A percentile compares a stretch with the other conserved stretches of the same genome.
phyloP scores from a whole-genome alignment of 2,113 vertebrate species.

The Casuarius casuarius region DNA sequence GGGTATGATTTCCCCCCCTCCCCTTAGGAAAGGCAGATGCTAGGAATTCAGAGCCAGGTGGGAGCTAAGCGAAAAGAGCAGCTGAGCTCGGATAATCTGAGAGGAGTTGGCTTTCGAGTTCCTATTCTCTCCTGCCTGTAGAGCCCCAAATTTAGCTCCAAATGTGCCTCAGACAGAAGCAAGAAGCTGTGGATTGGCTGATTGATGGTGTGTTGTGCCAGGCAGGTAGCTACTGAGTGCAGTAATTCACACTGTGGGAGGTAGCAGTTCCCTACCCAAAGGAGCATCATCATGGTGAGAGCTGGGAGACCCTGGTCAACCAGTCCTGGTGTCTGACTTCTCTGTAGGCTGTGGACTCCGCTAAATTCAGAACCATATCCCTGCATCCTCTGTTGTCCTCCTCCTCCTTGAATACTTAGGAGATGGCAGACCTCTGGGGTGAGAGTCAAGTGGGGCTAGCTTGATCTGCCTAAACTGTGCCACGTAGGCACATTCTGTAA shows the following conservation, averaged over 20 bases:
- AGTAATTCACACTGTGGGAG: not conserved
- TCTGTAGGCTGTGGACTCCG: not conserved
- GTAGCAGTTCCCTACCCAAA: not conserved
- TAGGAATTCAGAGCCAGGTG: not conserved
- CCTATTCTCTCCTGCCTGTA: not conserved
- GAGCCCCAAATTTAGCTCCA: not conserved
- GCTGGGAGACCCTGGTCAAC: not conserved
- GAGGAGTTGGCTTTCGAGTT: not conserved
- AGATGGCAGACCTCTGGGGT: not conserved
- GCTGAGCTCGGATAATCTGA: not conserved
- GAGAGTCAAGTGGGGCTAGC: not conserved
- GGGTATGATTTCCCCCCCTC: not conserved
- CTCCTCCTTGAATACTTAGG: not conserved
- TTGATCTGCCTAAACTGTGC: not conserved
- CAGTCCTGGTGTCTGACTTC: not conserved
- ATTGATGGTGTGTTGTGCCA: not conserved
- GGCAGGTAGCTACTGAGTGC: not conserved
- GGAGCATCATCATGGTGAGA: not conserved
- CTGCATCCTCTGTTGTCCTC: not conserved
- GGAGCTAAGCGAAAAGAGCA: not conserved
- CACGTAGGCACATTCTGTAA: not conserved
- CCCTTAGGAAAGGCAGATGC: not conserved
- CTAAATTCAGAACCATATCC: not conserved
- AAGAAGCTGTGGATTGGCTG: not conserved
- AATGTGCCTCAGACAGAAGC: accelerated